Conservation (phyloP, 2,888 invertebrate species). For the Noctua comes region DNA sequence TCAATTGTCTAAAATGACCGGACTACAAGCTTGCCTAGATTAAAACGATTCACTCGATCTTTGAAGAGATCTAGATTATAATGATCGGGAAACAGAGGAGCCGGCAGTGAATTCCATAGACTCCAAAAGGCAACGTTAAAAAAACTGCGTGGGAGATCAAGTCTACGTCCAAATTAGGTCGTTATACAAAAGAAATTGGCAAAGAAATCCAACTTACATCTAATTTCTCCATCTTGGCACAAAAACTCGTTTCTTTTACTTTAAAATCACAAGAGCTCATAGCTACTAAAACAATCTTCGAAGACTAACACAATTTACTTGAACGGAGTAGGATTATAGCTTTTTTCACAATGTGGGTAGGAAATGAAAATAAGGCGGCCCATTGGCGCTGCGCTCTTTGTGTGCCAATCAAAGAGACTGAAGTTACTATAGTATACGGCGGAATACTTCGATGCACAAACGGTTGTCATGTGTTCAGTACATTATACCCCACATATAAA, state of each 20-base stretch:
- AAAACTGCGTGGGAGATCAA: background rate
- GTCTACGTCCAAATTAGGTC: background rate
- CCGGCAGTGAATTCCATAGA: background rate
- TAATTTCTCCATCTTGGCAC: slow-evolving; percentile 52
- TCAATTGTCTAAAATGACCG: no score
- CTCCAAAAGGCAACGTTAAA: background rate
- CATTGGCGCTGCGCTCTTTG: slow-evolving; percentile 39
- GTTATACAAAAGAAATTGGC: slow-evolving; percentile 10
- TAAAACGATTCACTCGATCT: background rate
- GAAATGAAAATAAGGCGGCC: slow-evolving; percentile 45
- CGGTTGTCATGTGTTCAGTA: no score
- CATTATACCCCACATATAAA: no score
- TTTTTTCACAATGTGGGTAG: slow-evolving; percentile 57
- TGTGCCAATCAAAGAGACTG: background rate
- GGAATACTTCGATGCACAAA: background rate
- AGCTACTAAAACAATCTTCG: slow-evolving; percentile 21
- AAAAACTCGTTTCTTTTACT: slow-evolving; percentile 30
- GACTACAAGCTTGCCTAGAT: background rate
- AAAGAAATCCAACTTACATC: slow-evolving; percentile 53
- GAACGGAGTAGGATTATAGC: background rate
- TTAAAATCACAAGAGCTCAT: slow-evolving; percentile 48
- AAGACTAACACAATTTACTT: slow-evolving; percentile 36
- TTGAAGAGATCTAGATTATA: background rate
- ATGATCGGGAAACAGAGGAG: background rate
- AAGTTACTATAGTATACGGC: background rate